A percentile compares a stretch with the other conserved stretches of the same genome.
These are phyloP conservation scores for Aurelia coerulea DNA, from an alignment of 30 jellyfish, hydroid and myxozoan species.

Conservation along the genomic window DNA sequence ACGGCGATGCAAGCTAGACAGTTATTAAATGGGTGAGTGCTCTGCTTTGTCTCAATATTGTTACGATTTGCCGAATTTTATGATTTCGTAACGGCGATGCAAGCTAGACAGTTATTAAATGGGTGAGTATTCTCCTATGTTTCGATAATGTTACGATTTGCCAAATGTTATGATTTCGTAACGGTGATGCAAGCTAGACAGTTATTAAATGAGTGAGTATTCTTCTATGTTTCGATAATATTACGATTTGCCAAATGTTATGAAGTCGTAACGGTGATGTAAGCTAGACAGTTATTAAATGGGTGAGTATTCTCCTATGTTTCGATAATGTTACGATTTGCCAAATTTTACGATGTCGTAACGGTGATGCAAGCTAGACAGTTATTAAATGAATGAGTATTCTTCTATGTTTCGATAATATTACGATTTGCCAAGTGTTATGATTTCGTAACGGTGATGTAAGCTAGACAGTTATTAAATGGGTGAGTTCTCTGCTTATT, in stretches of 20 bases:
- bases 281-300: too few species aligned
- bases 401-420: too few species aligned
- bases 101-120: conserved; percentile 52
- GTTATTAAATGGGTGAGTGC: conserved; percentile 61
- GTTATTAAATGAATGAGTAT: too few species aligned
- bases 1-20: conserved; percentile 74
- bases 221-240: neutral
- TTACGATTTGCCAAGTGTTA: too few species aligned
- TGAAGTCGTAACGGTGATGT: too few species aligned
- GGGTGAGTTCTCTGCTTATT: too few species aligned
- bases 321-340: too few species aligned
- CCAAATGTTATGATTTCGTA: conserved; percentile 52
- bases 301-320: too few species aligned
- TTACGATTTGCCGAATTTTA: conserved; percentile 46
- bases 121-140: conserved; percentile 47
- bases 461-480: too few species aligned
- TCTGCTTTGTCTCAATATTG: neutral
- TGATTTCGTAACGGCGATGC: conserved; percentile 67
- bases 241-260: conserved; percentile 37
- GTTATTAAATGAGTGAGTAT: conserved; percentile 62
- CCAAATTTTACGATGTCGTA: too few species aligned
- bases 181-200: conserved; percentile 71
- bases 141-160: conserved; percentile 3
- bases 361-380: too few species aligned
- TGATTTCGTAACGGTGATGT: too few species aligned